Evolutionary conservation across 64 coral and sea anemone species (phyloP).

Genomic region (Montipora capricornis): DNA sequence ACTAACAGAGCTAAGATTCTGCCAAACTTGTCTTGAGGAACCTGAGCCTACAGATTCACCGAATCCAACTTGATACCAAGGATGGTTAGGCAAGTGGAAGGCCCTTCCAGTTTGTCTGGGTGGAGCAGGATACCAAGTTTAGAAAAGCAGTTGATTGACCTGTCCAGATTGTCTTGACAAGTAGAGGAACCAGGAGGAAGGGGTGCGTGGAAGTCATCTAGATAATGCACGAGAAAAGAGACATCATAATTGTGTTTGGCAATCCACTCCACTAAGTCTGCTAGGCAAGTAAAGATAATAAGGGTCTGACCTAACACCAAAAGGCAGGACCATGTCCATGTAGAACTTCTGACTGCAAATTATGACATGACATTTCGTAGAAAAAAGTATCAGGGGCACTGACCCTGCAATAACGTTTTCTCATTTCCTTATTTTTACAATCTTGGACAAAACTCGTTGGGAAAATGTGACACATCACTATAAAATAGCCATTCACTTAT

Average conservation of each 20-base stretch:
- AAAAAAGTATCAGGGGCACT: too few relatives aligned
- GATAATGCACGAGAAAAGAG: constrained; percentile 28
- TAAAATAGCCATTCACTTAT: too few relatives aligned
- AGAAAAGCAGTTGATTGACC: background rate
- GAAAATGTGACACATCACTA: too few relatives aligned
- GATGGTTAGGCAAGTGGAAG: background rate
- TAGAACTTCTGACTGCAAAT: background rate
- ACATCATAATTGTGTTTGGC: background rate
- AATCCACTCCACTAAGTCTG: constrained; percentile 28
- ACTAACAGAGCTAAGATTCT: background rate
- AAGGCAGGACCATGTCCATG: background rate
- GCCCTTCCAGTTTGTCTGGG: constrained; percentile 32
- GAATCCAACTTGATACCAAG: constrained; percentile 61
- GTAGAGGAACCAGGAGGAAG: background rate
- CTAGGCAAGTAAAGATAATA: constrained; percentile 4
- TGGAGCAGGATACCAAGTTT: constrained; percentile 26
- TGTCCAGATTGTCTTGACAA: background rate
- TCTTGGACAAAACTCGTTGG: too few relatives aligned
- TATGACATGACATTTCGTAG: too few relatives aligned
- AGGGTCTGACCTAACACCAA: constrained; percentile 18
- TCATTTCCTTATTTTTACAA: too few relatives aligned
- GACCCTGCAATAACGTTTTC: too few relatives aligned
- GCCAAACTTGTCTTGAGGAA: background rate
- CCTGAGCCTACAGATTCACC: background rate
- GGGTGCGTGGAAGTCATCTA: constrained; percentile 23